A percentile compares a stretch with the other conserved stretches of the same genome.
phyloP scores from a whole-genome alignment of 1,140 invertebrate species.

The Drosophila seguyi region DNA sequence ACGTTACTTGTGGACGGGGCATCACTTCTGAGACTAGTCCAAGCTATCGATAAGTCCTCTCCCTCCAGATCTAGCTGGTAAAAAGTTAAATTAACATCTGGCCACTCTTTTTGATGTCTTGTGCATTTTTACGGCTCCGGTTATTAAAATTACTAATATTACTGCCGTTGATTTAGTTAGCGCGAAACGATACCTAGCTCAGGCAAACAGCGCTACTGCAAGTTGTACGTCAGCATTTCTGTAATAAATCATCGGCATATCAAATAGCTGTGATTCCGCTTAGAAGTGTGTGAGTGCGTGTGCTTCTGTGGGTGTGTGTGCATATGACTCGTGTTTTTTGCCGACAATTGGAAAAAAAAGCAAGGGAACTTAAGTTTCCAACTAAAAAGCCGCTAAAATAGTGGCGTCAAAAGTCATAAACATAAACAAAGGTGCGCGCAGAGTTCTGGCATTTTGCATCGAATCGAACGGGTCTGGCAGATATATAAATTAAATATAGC shows the following conservation, averaged over 20 bases:
- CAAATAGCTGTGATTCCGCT: slow-evolving; percentile 4
- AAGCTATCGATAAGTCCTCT: too few species aligned
- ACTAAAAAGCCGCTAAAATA: slow-evolving; percentile 27
- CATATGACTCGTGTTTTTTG: slow-evolving; percentile 74
- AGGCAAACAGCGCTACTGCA: slow-evolving; percentile 16
- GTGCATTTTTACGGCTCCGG: too few species aligned
- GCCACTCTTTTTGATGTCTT: too few species aligned
- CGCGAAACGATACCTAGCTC: slow-evolving; percentile 17
- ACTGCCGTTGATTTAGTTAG: slow-evolving; percentile 33
- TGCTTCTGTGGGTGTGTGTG: slow-evolving; percentile 24
- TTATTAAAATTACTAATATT: slow-evolving; percentile 27
- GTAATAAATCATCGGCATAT: slow-evolving; percentile 25
- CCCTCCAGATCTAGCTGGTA: too few species aligned
- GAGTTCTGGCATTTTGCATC: slow-evolving; percentile 14
- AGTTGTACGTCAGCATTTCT: slow-evolving; percentile 26
- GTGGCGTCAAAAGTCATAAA: slow-evolving; percentile 6
- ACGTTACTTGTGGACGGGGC: too few species aligned
- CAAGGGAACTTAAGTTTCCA: slow-evolving; percentile 19
- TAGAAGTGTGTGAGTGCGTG: slow-evolving; percentile 31
- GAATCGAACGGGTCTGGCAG: slow-evolving; percentile 10
- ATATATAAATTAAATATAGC: slow-evolving; percentile 52
- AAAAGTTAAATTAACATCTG: slow-evolving; percentile 1
- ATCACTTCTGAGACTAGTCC: too few species aligned
- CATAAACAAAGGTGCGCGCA: slow-evolving; percentile 16
- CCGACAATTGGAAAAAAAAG: slow-evolving; percentile 64